A percentile compares a stretch with the other conserved stretches of the same genome.
Evolutionary conservation across 2,797 vertebrate genomes (phyloP).

Genomic region (Gallinago solitaria): DNA sequence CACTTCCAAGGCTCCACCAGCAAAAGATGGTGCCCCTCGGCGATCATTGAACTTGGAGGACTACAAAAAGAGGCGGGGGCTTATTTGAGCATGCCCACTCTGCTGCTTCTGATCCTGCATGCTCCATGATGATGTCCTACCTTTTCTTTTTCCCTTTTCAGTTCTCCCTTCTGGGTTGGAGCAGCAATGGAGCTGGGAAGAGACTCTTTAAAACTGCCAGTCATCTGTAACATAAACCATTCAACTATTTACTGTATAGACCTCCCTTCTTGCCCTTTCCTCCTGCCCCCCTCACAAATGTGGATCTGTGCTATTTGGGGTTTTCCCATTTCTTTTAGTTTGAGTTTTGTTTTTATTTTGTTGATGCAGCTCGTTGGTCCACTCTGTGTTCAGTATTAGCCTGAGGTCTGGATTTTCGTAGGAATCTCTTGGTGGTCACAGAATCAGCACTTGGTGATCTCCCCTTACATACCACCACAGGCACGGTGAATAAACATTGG

Average conservation of each 20-base stretch:
- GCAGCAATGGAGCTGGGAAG: slow-evolving; percentile 79
- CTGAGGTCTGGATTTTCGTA: slow-evolving; percentile 73
- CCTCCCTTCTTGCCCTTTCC: slow-evolving; percentile 73
- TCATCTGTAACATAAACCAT: slow-evolving; percentile 83
- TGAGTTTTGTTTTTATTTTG: slow-evolving; percentile 65
- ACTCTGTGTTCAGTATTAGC: slow-evolving; percentile 82
- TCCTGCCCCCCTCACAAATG: slow-evolving; percentile 69
- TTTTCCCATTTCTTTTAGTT: slow-evolving; percentile 74
- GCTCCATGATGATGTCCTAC: slow-evolving; percentile 71
- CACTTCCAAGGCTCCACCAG: slow-evolving; percentile 93
- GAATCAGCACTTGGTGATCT: slow-evolving; percentile 65
- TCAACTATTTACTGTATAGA: slow-evolving; percentile 81
- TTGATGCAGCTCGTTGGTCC: slow-evolving; percentile 75
- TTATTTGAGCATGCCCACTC: slow-evolving; percentile 86
- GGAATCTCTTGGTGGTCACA: slow-evolving; percentile 65
- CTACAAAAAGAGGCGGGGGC: slow-evolving; percentile 98
- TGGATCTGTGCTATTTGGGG: slow-evolving; percentile 75
- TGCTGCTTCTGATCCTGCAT: slow-evolving; percentile 84
- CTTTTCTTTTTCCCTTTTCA: slow-evolving; percentile 71
- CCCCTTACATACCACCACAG: slow-evolving; percentile 50
- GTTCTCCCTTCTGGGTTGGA: slow-evolving; percentile 79
- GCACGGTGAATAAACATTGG: slow-evolving; percentile 66
- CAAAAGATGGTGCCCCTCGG: slow-evolving; percentile 96
- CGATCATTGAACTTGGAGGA: slow-evolving; percentile 97
- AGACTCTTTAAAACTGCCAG: slow-evolving; percentile 80